Conservation (phyloP, 2,888 invertebrate genomes). For the Conistra vaccinii region DNA sequence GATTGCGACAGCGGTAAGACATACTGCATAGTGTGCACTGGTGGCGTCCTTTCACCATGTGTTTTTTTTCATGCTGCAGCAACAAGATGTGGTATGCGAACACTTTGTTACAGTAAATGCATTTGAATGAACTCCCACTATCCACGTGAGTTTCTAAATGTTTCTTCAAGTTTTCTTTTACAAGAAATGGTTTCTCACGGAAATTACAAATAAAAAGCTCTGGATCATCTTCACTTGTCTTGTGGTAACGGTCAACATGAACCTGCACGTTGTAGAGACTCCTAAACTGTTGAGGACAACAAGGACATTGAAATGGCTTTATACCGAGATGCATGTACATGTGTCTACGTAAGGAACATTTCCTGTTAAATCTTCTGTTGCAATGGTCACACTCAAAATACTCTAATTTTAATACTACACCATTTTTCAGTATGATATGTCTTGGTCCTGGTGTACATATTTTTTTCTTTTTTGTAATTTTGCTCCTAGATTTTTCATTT, state of each 20-base stretch:
- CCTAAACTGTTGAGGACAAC: conserved; percentile 92
- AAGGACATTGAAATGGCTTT: conserved; percentile 91
- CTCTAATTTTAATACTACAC: conserved; percentile 70
- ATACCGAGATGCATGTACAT: conserved; percentile 92
- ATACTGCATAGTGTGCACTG: conserved; percentile 93
- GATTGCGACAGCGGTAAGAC: conserved; percentile 92
- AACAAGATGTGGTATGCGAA: conserved; percentile 78
- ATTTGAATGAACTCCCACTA: conserved; percentile 89
- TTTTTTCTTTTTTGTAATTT: conserved; percentile 40
- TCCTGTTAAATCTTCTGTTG: conserved; percentile 91
- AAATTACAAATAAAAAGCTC: conserved; percentile 92
- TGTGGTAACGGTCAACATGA: conserved; percentile 91
- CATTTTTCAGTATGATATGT: conserved; percentile 72
- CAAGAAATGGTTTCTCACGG: conserved; percentile 94
- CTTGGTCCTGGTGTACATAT: conserved; percentile 55
- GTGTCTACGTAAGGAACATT: conserved; percentile 93
- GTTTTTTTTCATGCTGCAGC: conserved; percentile 93
- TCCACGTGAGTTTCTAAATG: conserved; percentile 94
- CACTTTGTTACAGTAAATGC: conserved; percentile 91
- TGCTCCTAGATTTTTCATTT: conserved; percentile 11
- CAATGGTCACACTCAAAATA: conserved; percentile 91
- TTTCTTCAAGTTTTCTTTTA: conserved; percentile 93
- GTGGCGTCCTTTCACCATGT: conserved; percentile 93
- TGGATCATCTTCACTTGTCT: conserved; percentile 69
- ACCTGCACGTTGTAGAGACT: conserved; percentile 92